Evolutionary conservation across 2,797 vertebrate species (phyloP).

Genomic region (Melanogrammus aeglefinus): DNA sequence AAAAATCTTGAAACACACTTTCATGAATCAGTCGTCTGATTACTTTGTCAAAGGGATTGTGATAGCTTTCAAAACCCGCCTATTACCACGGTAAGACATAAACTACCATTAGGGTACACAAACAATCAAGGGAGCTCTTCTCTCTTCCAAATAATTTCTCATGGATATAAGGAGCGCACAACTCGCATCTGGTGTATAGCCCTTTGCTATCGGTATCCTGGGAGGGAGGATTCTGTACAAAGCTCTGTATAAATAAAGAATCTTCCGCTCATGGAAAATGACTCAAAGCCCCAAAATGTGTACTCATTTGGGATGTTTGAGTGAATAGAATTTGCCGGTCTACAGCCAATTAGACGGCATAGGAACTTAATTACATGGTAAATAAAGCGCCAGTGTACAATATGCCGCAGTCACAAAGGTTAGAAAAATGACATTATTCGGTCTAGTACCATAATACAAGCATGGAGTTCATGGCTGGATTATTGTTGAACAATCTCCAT

Average conservation of each 20-base stretch:
- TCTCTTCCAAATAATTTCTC: conserved; percentile 51
- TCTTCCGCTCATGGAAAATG: conserved; percentile 7
- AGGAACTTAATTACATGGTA: not conserved
- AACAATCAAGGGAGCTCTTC: conserved; percentile 43
- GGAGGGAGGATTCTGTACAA: conserved; percentile 25
- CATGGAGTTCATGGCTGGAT: not conserved
- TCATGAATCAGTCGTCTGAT: conserved; percentile 57
- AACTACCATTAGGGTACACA: conserved; percentile 48
- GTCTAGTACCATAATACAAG: not conserved
- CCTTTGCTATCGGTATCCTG: conserved; percentile 39
- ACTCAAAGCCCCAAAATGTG: not conserved
- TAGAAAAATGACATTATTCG: not conserved
- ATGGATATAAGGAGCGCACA: conserved; percentile 36
- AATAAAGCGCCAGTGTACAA: not conserved
- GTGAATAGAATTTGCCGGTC: not conserved
- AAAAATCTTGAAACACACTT: conserved; percentile 47
- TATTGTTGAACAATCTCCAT: not conserved
- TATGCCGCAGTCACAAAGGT: not conserved
- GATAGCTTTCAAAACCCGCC: conserved; percentile 57
- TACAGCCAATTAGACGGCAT: not conserved
- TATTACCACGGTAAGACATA: conserved; percentile 54
- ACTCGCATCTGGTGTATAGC: conserved; percentile 37
- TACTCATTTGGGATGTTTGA: not conserved
- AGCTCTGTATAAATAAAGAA: conserved; percentile 42
- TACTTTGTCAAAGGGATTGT: conserved; percentile 52